Percentiles rank a stretch among this genome's conserved stretches.
Conservation (phyloP, 2,113 vertebrate genomes). For the Electrona antarctica region DNA sequence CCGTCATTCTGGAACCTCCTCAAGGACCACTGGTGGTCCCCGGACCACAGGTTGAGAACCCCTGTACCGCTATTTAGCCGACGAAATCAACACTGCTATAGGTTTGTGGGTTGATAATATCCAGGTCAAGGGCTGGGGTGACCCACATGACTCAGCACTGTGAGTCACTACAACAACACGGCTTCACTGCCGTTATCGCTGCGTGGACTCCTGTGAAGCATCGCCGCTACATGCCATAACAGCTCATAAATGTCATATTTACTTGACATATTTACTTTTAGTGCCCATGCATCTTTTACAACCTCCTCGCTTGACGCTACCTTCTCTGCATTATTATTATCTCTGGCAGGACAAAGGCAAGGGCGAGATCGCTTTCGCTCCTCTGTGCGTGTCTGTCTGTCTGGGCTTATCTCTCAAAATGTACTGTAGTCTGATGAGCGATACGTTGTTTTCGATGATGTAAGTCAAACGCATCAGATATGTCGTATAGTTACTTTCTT, state of each 20-base stretch:
- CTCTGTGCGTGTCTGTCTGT: no score
- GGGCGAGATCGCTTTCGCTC: no score
- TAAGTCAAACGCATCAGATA: no score
- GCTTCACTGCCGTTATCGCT: neutral
- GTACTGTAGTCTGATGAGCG: no score
- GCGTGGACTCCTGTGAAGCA: neutral
- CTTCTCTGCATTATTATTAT: constrained; percentile 18
- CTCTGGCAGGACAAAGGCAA: neutral
- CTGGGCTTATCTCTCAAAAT: no score
- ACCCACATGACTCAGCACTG: constrained; percentile 9
- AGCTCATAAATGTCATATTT: constrained; percentile 34
- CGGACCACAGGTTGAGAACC: no score
- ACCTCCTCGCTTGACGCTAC: constrained; percentile 20
- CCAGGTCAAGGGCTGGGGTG: constrained; percentile 3
- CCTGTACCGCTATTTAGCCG: no score
- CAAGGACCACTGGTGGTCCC: neutral
- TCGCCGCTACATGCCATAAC: neutral
- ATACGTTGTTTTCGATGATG: no score
- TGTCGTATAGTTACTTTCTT: no score
- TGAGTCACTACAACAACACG: constrained; percentile 15
- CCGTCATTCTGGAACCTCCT: no score
- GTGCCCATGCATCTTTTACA: constrained; percentile 4
- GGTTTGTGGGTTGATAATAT: neutral
- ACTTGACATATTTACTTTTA: constrained; percentile 1
- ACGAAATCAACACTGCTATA: no score